These are phyloP conservation scores for Drosophila serrata DNA, from an alignment of 1,140 invertebrate genomes.

Conservation along the genomic window DNA sequence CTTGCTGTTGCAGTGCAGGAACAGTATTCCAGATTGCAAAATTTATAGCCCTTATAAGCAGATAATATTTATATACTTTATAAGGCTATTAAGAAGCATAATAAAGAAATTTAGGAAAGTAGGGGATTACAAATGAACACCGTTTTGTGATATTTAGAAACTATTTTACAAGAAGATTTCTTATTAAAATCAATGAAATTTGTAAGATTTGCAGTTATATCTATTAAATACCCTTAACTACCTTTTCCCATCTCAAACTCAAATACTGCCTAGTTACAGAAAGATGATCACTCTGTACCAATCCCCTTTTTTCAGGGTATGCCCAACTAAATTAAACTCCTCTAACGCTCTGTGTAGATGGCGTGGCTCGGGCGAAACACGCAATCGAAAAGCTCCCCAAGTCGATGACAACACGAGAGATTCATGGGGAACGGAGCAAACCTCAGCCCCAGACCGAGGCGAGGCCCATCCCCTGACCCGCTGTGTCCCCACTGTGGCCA, in stretches of 20 bases:
- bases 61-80: not conserved
- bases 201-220: not conserved
- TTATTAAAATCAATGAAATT: not conserved
- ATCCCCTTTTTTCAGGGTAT: slow-evolving; percentile 32
- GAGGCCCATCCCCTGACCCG: slow-evolving; percentile 8
- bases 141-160: too few species aligned
- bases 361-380: slow-evolving; percentile 7
- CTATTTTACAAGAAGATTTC: not conserved
- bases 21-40: too few species aligned
- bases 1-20: too few species aligned
- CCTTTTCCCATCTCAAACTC: not conserved
- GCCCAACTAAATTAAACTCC: slow-evolving; percentile 29
- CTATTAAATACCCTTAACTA: not conserved
- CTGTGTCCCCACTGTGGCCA: slow-evolving; percentile 7
- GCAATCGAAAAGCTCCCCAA: slow-evolving; percentile 36
- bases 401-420: slow-evolving; percentile 44
- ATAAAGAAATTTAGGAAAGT: not conserved
- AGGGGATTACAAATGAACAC: not conserved
- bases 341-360: slow-evolving; percentile 21
- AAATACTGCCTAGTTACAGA: not conserved
- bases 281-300: not conserved
- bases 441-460: slow-evolving; percentile 3
- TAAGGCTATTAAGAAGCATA: not conserved
- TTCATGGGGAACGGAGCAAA: slow-evolving; percentile 7
- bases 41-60: not conserved